A percentile compares a stretch with the other conserved stretches of the same genome.
Evolutionary conservation across 2,888 invertebrate species (phyloP).

Genomic region (Rhopalosiphum nymphaeae): DNA sequence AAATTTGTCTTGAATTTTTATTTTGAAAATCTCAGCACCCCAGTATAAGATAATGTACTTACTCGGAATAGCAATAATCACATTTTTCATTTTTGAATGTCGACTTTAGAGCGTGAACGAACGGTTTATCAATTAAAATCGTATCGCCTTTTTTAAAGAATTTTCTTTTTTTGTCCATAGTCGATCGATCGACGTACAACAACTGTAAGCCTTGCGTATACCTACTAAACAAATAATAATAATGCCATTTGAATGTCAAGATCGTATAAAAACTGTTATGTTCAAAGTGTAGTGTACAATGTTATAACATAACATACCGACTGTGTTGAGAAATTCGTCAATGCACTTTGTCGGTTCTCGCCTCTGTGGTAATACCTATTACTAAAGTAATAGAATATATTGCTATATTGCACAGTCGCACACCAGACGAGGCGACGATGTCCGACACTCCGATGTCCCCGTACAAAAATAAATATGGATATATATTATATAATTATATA

Average conservation of each 20-base stretch:
- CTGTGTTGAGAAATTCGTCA: constrained; percentile 24
- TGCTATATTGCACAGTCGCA: not conserved
- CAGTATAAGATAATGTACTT: constrained; percentile 69
- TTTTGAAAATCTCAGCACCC: not conserved
- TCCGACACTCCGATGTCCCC: not conserved
- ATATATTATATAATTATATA: not conserved
- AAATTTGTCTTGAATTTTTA: not conserved
- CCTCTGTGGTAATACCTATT: constrained; percentile 10
- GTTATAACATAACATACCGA: not conserved
- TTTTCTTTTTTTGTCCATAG: constrained; percentile 56
- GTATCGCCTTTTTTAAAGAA: constrained; percentile 57
- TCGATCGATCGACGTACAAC: not conserved
- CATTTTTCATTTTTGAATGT: constrained; percentile 80
- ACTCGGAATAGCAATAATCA: constrained; percentile 83
- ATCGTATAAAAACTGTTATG: not conserved
- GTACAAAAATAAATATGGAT: constrained; percentile 49
- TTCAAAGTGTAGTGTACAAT: not conserved
- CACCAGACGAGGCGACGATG: not conserved
- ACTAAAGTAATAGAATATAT: not conserved
- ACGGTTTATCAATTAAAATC: constrained; percentile 78
- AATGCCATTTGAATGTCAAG: not conserved
- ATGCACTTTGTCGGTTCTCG: not conserved
- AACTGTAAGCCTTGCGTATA: not conserved
- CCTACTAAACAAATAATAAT: not conserved
- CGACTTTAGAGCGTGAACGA: constrained; percentile 80